These are phyloP conservation scores for Clusia tigrina DNA, from an alignment of 2,888 invertebrate species.

Conservation along the genomic window DNA sequence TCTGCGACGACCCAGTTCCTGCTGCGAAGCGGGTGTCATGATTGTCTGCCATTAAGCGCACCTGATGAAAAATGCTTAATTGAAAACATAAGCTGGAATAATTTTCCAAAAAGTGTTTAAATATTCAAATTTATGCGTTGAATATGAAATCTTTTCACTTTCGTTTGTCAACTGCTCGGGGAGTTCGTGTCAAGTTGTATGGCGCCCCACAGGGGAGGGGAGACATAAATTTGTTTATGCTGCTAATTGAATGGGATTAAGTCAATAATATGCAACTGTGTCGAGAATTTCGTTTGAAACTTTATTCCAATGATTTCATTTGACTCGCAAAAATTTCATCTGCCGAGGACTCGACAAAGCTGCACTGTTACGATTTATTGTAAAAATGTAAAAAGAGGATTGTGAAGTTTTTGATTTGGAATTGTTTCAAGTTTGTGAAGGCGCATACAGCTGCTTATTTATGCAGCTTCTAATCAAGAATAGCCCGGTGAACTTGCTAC, in stretches of 20 bases:
- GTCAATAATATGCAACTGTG: conserved; percentile 3
- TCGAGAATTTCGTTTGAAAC: neutral
- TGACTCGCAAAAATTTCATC: too few relatives aligned
- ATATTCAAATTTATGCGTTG: conserved; percentile 48
- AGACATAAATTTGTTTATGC: neutral
- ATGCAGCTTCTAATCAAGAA: too few relatives aligned
- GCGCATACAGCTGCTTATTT: too few relatives aligned
- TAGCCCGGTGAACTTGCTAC: too few relatives aligned
- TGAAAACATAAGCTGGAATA: conserved; percentile 54
- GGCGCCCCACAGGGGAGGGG: neutral
- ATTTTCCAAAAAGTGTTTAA: conserved; percentile 41
- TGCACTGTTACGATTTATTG: too few relatives aligned
- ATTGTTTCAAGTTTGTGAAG: too few relatives aligned
- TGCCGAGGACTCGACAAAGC: too few relatives aligned
- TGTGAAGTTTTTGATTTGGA: too few relatives aligned
- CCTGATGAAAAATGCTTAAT: conserved; percentile 54
- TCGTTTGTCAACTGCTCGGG: neutral
- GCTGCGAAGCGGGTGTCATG: neutral
- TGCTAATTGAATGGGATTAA: conserved; percentile 6
- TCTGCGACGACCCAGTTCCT: neutral
- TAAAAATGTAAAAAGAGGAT: too few relatives aligned
- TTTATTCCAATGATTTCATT: too few relatives aligned
- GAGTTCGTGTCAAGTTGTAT: neutral
- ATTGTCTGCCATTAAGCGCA: conserved; percentile 44
- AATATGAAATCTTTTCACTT: conserved; percentile 12